Evolutionary conservation across 2,888 invertebrate species (phyloP), one percentile per base, ranked within the genome.

Genomic region (Ectemnius continuus): DNA sequence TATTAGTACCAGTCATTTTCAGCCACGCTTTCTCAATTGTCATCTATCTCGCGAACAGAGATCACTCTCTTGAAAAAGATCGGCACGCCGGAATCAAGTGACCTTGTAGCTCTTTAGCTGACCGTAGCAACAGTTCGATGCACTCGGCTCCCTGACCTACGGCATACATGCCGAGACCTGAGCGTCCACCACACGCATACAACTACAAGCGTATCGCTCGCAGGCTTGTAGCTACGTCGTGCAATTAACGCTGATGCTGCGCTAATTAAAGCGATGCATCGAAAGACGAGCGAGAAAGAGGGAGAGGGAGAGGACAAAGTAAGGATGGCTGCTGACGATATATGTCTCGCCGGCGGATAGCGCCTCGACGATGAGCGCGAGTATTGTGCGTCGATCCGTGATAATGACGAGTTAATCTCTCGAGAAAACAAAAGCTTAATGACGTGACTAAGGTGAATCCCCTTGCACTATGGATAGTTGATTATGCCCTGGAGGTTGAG

Each of bases 141-240:
- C 57, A 62, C 78, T 79, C 68, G 78, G 59, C 59, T 69, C 67
- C 77, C 69, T 77, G 75, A 77, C 77, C 78, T 77, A 77, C 60
- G 74, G 20, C 61, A 61, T 36, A 52, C 69, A 26, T 70, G 70
- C 62, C 46, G 59, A 28, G 67, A 58, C 62, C 18, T 26, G 58
- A 23, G 52, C 62, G 16, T 52, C 57, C 66, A 23, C 26, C 46
- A 13, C 46, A 13, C 45, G 18, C 46, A 11, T 62, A 56, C 47
- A 52, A 48, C 28, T 16, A 16, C 52, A 16, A 14, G 5, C n/a
- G 52, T 1, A 52, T 16, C 14, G 52, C 52, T 52, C n/a, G 52
- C 52, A 52, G 52, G n/a, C 52, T 13, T 16, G 52, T 52, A 16
- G 58, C 45, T 56, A 16, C 62, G 61, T 52, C 60, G 36, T 69